These are phyloP conservation scores for Molothrus ater DNA, from an alignment of 2,797 vertebrate species.

Conservation along the genomic window DNA sequence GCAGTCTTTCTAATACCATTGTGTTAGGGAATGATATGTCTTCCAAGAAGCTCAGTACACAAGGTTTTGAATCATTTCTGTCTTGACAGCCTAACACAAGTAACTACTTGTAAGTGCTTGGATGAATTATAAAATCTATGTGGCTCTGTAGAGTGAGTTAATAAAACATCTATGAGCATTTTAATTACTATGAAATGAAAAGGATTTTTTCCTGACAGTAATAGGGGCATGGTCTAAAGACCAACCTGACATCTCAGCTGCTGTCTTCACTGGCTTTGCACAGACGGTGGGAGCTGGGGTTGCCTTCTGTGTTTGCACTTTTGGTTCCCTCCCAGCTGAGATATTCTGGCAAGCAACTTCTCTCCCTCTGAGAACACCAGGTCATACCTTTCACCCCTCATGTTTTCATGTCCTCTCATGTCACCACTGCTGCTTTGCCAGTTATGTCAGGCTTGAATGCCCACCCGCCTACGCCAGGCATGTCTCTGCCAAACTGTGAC, in stretches of 20 bases:
- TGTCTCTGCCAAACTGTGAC: not conserved
- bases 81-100: slow-evolving; percentile 65
- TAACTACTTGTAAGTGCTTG: slow-evolving; percentile 61
- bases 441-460: not conserved
- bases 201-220: not conserved
- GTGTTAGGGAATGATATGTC: slow-evolving; percentile 68
- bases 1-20: slow-evolving; percentile 66
- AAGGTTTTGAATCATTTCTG: slow-evolving; percentile 59
- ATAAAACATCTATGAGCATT: slow-evolving; percentile 53
- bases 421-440: not conserved
- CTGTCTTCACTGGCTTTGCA: not conserved
- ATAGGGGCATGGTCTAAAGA: not conserved
- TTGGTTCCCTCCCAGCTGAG: not conserved
- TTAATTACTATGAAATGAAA: slow-evolving; percentile 53
- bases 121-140: slow-evolving; percentile 60
- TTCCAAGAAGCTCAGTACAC: slow-evolving; percentile 62
- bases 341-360: not conserved
- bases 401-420: not conserved
- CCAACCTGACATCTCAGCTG: not conserved
- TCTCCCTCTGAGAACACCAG: not conserved
- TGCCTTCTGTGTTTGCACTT: not conserved
- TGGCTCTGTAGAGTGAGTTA: slow-evolving; percentile 35
- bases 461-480: not conserved
- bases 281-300: not conserved
- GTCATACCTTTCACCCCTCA: not conserved